Evolutionary conservation across 1,140 invertebrate species (phyloP).

Genomic region (Diorhabda sublineata): DNA sequence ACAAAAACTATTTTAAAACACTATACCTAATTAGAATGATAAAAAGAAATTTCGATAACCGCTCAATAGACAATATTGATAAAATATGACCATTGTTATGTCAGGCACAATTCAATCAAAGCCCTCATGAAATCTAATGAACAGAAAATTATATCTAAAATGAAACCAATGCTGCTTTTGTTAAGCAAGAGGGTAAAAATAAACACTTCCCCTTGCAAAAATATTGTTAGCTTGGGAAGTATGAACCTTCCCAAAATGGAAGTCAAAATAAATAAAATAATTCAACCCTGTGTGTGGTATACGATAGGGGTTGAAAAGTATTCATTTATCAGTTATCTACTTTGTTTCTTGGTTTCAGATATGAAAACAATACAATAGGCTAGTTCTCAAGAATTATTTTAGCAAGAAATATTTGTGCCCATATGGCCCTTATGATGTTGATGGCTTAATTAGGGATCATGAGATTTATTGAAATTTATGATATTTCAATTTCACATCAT

Average conservation of each 20-base stretch:
- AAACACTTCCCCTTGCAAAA: constrained; percentile 21
- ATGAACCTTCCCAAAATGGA: constrained; percentile 11
- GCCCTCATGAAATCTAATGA: not conserved
- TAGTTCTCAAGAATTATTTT: constrained; percentile 8
- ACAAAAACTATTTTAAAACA: too few relatives aligned
- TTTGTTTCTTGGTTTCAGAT: constrained; percentile 7
- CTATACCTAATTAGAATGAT: too few relatives aligned
- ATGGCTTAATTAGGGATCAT: constrained; percentile 3
- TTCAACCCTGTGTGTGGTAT: constrained; percentile 14
- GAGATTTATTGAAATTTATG: constrained; percentile 13
- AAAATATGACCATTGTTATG: not conserved
- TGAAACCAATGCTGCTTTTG: constrained; percentile 16
- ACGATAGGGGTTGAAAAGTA: constrained; percentile 15
- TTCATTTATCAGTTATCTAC: constrained; percentile 2
- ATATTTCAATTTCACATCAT: not conserved
- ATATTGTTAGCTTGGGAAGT: constrained; percentile 26
- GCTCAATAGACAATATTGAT: too few relatives aligned
- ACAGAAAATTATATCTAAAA: constrained; percentile 15
- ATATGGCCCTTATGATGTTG: constrained; percentile 10
- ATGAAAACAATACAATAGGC: constrained; percentile 8
- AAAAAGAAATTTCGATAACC: too few relatives aligned
- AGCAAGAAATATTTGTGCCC: constrained; percentile 9
- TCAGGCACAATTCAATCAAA: not conserved
- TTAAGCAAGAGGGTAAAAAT: constrained; percentile 18
- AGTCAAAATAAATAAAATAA: constrained; percentile 25